A percentile compares a stretch with the other conserved stretches of the same genome.
These are phyloP conservation scores for Epirrhoe tristata DNA, from an alignment of 2,888 invertebrate genomes.

Conservation along the genomic window DNA sequence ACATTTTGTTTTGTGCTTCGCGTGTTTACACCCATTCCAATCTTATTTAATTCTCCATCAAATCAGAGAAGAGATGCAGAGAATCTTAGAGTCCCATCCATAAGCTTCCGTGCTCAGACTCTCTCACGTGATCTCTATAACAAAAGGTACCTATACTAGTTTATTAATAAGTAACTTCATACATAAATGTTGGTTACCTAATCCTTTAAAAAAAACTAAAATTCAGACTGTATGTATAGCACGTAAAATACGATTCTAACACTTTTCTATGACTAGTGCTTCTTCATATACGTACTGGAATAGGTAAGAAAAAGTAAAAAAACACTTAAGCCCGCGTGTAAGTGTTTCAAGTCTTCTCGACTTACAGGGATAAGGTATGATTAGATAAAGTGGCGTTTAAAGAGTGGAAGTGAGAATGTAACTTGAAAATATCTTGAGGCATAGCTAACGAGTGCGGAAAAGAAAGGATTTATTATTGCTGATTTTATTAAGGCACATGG, in stretches of 20 bases:
- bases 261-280: background rate
- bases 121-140: too few species aligned
- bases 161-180: too few species aligned
- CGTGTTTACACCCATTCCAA: conserved; percentile 19
- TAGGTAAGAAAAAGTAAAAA: conserved; percentile 17
- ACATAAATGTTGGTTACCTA: too few species aligned
- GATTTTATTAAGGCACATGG: too few species aligned
- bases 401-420: conserved; percentile 21
- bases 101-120: background rate
- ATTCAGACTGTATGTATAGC: too few species aligned
- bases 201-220: too few species aligned
- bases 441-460: background rate
- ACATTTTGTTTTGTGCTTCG: conserved; percentile 23
- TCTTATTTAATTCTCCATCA: conserved; percentile 10
- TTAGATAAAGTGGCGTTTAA: conserved; percentile 37
- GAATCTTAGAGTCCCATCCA: background rate
- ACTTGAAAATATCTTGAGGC: background rate
- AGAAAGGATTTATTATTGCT: background rate
- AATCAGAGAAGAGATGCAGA: background rate
- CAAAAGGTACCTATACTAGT: too few species aligned
- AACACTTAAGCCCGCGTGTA: conserved; percentile 33
- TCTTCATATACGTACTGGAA: background rate
- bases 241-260: background rate
- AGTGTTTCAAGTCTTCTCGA: conserved; percentile 36
- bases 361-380: conserved; percentile 38